Evolutionary conservation across 2,113 vertebrate species (phyloP), one percentile per base, ranked within the genome.

Genomic region (Meriones unguiculatus): DNA sequence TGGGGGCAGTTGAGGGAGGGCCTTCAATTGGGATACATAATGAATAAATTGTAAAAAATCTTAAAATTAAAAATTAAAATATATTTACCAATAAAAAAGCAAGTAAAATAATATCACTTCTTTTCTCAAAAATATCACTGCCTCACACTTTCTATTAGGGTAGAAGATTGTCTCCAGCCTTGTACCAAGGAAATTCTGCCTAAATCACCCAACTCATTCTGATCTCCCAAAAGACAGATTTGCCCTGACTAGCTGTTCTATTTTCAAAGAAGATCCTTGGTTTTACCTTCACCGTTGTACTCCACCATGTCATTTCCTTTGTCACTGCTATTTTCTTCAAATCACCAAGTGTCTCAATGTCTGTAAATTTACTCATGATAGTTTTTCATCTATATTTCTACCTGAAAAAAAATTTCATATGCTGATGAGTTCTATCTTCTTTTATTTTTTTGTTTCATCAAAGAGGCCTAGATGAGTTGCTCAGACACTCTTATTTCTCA

Each of bases 401-500:
- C 9, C 15, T 35, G 52, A 76, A 90, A n/a, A 6, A 30, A 73
- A 54, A 35, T 9, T 81, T 17, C 10, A 32, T 8, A 32, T 65
- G 0, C 5, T 32, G 7, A 87, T 52, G 1, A 15, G 38, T 64
- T 73, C 82, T 69, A 3, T 4, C 28, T 7, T 35, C 3, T 52
- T 95, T 91, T 82, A 38, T 69, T 50, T 14, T 46, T 70, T 18
- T 62, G 22, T 14, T 52, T 1, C 18, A 70, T 72, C 54, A 24
- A 0, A 0, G 6, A 9, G 72, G 17, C 1, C 14, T 4, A 46
- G 10, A 80, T 52, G 1, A 89, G 4, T 30, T 18, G 3, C 41
- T 2, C 50, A 15, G 18, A 46, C 0, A 46, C 5, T 25, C 30
- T 32, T 76, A 41, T 1, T n/a, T 9, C 9, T 92, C 30, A 20